phyloP scores from a whole-genome alignment of 2,888 invertebrate species.

The Aporophyla lueneburgensis region DNA sequence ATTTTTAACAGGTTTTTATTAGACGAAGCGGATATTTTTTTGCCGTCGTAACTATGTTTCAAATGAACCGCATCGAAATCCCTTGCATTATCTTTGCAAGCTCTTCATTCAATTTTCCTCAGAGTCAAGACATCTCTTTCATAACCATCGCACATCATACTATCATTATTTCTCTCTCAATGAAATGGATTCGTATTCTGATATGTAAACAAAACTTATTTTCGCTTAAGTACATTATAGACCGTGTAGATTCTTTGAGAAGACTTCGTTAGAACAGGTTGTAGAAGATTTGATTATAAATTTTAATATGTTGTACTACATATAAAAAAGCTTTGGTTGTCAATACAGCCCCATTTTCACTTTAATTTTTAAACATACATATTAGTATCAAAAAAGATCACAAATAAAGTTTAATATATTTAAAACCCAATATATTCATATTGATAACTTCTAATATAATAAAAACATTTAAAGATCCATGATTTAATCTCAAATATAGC shows the following conservation, averaged over 20 bases:
- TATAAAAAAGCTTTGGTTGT: conserved; percentile 23
- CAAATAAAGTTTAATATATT: background rate
- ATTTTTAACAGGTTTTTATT: background rate
- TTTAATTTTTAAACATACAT: background rate
- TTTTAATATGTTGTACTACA: background rate
- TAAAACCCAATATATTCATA: background rate
- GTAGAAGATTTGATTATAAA: background rate
- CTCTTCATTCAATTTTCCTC: conserved; percentile 2
- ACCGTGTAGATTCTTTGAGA: background rate
- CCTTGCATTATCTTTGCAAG: background rate
- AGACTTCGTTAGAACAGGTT: background rate
- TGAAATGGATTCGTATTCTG: conserved; percentile 49
- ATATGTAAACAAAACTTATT: conserved; percentile 58
- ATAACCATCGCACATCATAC: conserved; percentile 18
- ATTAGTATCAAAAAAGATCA: background rate
- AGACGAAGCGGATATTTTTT: background rate
- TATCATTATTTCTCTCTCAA: conserved; percentile 40
- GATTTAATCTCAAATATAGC: conserved; percentile 37
- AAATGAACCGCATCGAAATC: conserved; percentile 6
- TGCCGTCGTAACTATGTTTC: background rate
- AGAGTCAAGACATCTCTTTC: conserved; percentile 5
- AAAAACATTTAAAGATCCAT: conserved; percentile 5
- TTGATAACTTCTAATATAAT: background rate
- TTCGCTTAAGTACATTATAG: conserved; percentile 58
- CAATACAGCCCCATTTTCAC: conserved; percentile 12